These are phyloP conservation scores for Zygothrica quintamaculata DNA, from an alignment of 2,888 invertebrate genomes.

Conservation along the genomic window DNA sequence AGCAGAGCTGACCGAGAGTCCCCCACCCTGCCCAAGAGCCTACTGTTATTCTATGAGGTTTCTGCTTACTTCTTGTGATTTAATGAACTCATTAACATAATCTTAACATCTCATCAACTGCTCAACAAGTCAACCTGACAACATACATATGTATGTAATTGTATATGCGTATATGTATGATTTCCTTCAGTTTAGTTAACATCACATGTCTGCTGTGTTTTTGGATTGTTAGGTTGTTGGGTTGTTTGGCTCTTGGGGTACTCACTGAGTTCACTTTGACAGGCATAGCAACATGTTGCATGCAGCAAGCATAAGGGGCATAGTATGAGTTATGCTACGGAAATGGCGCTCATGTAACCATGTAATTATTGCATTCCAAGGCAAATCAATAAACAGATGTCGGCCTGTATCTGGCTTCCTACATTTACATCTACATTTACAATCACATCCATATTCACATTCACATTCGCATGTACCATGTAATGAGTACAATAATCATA, in stretches of 20 bases:
- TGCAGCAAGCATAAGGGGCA: conserved; percentile 20
- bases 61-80: conserved; percentile 61
- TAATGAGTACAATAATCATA: conserved; percentile 41
- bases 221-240: too few relatives aligned
- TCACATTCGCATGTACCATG: background rate
- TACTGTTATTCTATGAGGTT: conserved; percentile 29
- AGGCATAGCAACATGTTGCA: conserved; percentile 65
- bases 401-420: conserved; percentile 8
- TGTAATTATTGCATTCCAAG: conserved; percentile 71
- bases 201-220: conserved; percentile 34
- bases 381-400: conserved; percentile 66
- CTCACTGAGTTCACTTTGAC: too few relatives aligned
- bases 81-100: conserved; percentile 79
- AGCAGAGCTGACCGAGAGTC: background rate
- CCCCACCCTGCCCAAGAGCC: background rate
- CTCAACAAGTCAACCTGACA: conserved; percentile 51
- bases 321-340: conserved; percentile 62
- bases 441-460: background rate
- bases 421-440: conserved; percentile 1
- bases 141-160: conserved; percentile 27
- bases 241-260: too few relatives aligned
- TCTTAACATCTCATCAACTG: conserved; percentile 75
- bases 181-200: conserved; percentile 24
- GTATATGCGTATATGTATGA: conserved; percentile 12
- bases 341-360: conserved; percentile 67